Conservation (phyloP, 2,888 invertebrate genomes). For the Omphaloscelis lunosa region DNA sequence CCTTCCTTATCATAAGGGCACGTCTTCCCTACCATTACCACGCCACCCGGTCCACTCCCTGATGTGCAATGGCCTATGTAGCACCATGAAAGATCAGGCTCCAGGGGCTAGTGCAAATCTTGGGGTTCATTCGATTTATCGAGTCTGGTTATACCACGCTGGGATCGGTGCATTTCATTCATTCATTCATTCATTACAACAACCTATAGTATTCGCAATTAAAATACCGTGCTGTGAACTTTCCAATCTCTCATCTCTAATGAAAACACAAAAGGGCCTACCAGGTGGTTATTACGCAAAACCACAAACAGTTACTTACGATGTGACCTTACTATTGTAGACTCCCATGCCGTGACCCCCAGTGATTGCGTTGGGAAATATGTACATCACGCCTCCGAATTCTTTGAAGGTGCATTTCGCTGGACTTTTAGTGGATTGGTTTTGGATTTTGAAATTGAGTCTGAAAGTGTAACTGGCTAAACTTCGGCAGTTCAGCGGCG, state of each 20-base stretch:
- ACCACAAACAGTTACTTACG: constrained; percentile 44
- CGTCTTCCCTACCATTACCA: too few species aligned
- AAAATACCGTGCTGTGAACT: background rate
- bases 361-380: constrained; percentile 54
- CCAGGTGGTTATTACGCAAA: constrained; percentile 36
- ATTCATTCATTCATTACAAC: background rate
- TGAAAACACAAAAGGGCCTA: constrained; percentile 34
- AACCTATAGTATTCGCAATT: background rate
- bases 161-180: too few species aligned
- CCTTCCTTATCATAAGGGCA: too few species aligned
- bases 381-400: constrained; percentile 19
- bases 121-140: too few species aligned
- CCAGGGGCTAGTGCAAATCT: too few species aligned
- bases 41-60: too few species aligned
- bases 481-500: background rate
- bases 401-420: constrained; percentile 11
- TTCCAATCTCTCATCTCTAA: constrained; percentile 29
- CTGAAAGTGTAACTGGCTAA: too few species aligned
- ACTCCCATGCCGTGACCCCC: constrained; percentile 39
- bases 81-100: too few species aligned
- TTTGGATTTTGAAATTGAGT: background rate
- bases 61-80: too few species aligned
- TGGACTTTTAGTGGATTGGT: background rate
- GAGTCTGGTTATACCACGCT: too few species aligned
- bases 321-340: constrained; percentile 50